phyloP scores from a whole-genome alignment of 2,797 vertebrate genomes.

The Poecilia gillii region DNA sequence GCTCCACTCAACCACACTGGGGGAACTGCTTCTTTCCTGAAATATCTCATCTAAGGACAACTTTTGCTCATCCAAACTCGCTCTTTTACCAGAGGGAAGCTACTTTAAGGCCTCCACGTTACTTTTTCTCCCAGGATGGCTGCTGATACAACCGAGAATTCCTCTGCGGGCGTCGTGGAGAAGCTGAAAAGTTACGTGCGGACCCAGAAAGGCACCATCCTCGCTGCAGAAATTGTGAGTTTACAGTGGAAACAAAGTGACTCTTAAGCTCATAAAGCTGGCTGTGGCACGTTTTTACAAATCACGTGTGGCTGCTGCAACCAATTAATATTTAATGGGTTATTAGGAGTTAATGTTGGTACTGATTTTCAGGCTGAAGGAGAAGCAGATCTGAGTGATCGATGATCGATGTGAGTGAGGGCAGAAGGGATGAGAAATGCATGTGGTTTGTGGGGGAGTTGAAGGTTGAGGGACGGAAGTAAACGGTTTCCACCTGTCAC shows the following conservation, averaged over 20 bases:
- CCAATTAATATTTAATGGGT: slow-evolving; percentile 28
- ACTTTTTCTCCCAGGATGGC: slow-evolving; percentile 65
- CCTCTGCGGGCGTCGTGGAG: slow-evolving; percentile 47
- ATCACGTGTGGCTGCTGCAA: background rate
- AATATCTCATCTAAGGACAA: background rate
- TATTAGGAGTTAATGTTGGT: background rate
- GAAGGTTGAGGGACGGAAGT: slow-evolving; percentile 28
- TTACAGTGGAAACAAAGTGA: background rate
- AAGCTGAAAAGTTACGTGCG: slow-evolving; percentile 71
- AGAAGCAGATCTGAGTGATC: background rate
- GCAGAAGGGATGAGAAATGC: slow-evolving; percentile 37
- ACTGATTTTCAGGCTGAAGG: slow-evolving; percentile 7
- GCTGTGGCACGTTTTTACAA: background rate
- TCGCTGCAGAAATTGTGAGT: slow-evolving; percentile 81
- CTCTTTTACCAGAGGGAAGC: too few species aligned
- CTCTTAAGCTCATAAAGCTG: accelerated
- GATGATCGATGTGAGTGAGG: background rate
- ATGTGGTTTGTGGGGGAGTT: slow-evolving; percentile 33
- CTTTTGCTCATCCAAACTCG: background rate
- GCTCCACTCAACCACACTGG: background rate
- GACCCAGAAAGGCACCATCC: slow-evolving; percentile 77
- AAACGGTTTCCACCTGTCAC: slow-evolving; percentile 67
- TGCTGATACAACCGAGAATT: slow-evolving; percentile 59
- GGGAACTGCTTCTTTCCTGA: background rate
- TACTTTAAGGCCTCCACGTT: background rate